Conservation (phyloP, 2,888 invertebrate genomes). For the Melieria omissa region DNA sequence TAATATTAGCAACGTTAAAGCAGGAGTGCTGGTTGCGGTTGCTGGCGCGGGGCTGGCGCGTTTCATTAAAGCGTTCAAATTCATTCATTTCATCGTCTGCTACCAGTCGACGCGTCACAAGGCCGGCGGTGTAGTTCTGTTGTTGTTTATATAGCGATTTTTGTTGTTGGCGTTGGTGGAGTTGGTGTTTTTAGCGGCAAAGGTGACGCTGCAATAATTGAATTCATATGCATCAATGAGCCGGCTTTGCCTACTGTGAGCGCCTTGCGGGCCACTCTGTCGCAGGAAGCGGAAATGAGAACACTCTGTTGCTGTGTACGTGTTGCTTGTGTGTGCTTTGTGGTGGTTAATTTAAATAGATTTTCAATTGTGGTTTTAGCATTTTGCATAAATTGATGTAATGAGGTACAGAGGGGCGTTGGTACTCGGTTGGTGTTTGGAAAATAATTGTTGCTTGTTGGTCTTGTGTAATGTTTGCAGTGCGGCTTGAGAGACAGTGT, state of each 20-base stretch:
- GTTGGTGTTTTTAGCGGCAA: constrained; percentile 47
- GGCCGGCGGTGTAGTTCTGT: constrained; percentile 2
- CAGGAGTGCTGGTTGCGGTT: constrained; percentile 29
- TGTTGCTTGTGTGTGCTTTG: constrained; percentile 26
- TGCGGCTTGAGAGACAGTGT: constrained; percentile 6
- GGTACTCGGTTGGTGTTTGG: background rate
- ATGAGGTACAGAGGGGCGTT: constrained; percentile 50
- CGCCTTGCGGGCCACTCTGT: background rate
- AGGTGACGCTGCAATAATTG: constrained; percentile 62
- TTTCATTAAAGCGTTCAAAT: constrained; percentile 55
- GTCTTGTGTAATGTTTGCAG: background rate
- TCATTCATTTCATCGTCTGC: constrained; percentile 40
- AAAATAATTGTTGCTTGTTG: constrained; percentile 4
- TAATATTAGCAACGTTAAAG: constrained; percentile 60
- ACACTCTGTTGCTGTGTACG: constrained; percentile 16
- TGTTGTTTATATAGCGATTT: constrained; percentile 31
- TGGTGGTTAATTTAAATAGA: constrained; percentile 60
- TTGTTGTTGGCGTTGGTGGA: constrained; percentile 35
- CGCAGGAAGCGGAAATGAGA: constrained; percentile 41
- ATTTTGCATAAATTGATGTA: constrained; percentile 63
- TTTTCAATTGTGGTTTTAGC: constrained; percentile 63
- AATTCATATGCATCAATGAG: constrained; percentile 64
- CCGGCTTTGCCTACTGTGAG: constrained; percentile 34
- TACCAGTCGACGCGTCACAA: constrained; percentile 25
- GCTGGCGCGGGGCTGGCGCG: constrained; percentile 32